These are phyloP conservation scores for Vulpes vulpes DNA, from an alignment of 2,113 vertebrate genomes.

Conservation along the genomic window DNA sequence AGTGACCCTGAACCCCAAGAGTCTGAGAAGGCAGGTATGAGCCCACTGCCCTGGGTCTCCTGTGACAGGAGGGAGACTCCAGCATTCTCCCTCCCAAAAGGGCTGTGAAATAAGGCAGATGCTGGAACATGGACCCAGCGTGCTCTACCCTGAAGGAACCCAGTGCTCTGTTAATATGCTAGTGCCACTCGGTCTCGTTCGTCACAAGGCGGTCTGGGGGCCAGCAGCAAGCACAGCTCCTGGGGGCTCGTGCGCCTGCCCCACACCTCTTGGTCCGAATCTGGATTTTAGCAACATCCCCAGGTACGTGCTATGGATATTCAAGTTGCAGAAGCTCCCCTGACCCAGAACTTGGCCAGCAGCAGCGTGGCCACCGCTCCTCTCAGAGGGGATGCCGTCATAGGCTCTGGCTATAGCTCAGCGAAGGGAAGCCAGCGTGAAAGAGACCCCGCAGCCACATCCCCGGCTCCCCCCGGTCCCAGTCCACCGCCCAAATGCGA, in stretches of 20 bases:
- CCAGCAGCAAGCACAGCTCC: not conserved
- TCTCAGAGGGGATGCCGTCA: constrained; percentile 42
- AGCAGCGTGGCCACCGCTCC: not conserved
- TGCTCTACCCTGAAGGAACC: constrained; percentile 50
- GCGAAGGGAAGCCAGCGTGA: not conserved
- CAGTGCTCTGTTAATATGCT: constrained; percentile 48
- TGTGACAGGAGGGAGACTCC: not conserved
- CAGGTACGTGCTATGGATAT: not conserved
- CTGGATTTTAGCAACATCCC: not conserved
- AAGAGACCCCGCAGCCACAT: not conserved
- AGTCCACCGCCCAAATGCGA: accelerated
- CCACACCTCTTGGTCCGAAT: not conserved
- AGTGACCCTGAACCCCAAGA: not conserved
- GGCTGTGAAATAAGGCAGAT: not conserved
- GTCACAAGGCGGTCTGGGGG: not conserved
- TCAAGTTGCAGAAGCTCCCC: not conserved
- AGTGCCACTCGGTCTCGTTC: constrained; percentile 25
- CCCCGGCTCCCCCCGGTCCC: accelerated
- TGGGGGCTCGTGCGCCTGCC: not conserved
- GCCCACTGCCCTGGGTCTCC: not conserved
- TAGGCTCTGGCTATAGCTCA: not conserved
- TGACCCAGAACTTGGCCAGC: not conserved
- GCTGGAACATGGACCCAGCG: not conserved
- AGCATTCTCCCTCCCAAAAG: not conserved
- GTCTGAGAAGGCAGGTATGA: not conserved